Evolutionary conservation across 2,888 invertebrate species (phyloP), one percentile per base, ranked within the genome.

Genomic region (Nomada ruficornis): DNA sequence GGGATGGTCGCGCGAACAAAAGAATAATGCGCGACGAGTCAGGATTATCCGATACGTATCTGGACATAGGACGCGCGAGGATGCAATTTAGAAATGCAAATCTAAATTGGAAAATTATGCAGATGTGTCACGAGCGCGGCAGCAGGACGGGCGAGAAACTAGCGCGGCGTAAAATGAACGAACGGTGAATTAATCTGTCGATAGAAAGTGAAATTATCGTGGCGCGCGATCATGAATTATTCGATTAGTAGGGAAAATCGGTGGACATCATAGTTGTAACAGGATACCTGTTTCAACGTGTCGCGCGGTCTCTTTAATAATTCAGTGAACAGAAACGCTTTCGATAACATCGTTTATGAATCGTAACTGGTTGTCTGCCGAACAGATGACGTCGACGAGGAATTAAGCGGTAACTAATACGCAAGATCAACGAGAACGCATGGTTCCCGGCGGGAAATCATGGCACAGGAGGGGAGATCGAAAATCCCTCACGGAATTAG

Each of bases 101-200:
- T 83, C 75, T 74, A 82, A 82, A 83, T 82, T 78, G 83, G 75
- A 83, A 78, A 83, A 83, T 82, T 82, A 83, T 83, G 78, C 83
- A 73, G 68, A 69, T 65, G 64, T 50, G 44, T 26, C 7, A 23
- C 7, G 23, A 15, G 47, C 13, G n/a, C n/a, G 11, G 5, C 10
- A 13, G 47, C 44, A 1, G n/a, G 1, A n/a, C 18, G 36, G 36
- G 20, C 13, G 11, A 29, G 54, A 59, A 77, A 63, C 72, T 44
- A n/a, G 20, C 4, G 20, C 60, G n/a, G 26, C 57, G 11, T 55
- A 26, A 47, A 42, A 63, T 64, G 26, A 76, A 62, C 70, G 77
- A 69, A 70, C 60, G 44, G 36, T 7, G 57, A 62, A 71, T 75
- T 71, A 75, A 78, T 71, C 70, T 57, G 73, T 54, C 74, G 74